These are phyloP conservation scores for Dicyrtomina minuta DNA, from an alignment of 2,888 invertebrate species.

Conservation along the genomic window DNA sequence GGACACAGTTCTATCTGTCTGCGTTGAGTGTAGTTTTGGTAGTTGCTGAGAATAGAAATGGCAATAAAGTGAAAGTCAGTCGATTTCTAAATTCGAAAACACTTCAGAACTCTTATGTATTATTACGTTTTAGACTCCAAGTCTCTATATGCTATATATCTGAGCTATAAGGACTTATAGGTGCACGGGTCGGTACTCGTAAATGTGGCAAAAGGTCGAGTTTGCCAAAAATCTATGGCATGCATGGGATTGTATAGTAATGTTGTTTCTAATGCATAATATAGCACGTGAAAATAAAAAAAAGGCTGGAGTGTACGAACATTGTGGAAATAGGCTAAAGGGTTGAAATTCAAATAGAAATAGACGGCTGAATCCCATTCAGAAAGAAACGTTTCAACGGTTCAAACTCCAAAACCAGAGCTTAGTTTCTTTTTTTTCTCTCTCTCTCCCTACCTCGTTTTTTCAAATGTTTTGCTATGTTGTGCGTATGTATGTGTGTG, in stretches of 20 bases:
- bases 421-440: conserved; percentile 12
- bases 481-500: neutral
- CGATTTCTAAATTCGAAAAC: neutral
- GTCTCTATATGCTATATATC: neutral
- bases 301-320: too few species aligned
- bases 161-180: too few species aligned
- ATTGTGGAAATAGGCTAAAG: neutral
- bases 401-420: conserved; percentile 6
- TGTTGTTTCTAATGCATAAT: neutral
- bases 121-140: too few species aligned
- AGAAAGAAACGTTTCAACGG: conserved; percentile 25
- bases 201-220: neutral
- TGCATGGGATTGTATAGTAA: neutral
- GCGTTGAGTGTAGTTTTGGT: conserved; percentile 18
- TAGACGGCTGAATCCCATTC: conserved; percentile 31
- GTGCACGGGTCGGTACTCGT: too few species aligned
- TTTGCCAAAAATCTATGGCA: neutral
- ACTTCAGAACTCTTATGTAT: neutral
- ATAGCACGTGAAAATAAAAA: neutral
- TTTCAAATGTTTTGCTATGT: neutral
- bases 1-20: too few species aligned
- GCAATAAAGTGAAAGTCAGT: conserved; percentile 23
- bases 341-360: conserved; percentile 3
- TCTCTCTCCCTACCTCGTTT: neutral
- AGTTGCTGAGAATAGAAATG: conserved; percentile 24